Conservation (phyloP, 2,113 vertebrate species). For the Mystacornis crossleyi region DNA sequence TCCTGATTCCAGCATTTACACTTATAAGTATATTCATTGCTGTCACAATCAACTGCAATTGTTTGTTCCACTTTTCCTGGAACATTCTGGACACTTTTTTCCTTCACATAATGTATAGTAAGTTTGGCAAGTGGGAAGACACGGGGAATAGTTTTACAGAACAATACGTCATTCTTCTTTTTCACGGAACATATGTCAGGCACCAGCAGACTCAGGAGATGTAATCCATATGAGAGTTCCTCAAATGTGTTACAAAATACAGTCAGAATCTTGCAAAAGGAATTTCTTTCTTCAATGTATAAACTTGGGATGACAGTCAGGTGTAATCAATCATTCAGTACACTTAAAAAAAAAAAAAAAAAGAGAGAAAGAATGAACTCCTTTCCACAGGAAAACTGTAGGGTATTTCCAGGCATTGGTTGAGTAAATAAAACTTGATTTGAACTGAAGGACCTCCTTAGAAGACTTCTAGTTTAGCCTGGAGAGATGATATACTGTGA, state of each 20-base stretch:
- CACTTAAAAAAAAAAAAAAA: neutral
- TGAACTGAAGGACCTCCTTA: neutral
- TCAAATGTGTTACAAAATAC: neutral
- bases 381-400: neutral
- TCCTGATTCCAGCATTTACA: neutral
- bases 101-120: neutral
- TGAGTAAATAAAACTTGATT: neutral
- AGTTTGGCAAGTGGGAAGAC: constrained; percentile 14
- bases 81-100: neutral
- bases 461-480: neutral
- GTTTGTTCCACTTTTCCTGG: neutral
- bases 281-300: neutral
- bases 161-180: constrained; percentile 20
- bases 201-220: constrained; percentile 9
- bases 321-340: neutral
- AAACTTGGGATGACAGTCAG: neutral
- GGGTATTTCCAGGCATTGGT: neutral
- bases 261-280: neutral
- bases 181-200: constrained; percentile 24
- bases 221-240: constrained; percentile 35
- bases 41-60: neutral
- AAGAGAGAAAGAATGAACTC: neutral
- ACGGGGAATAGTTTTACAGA: constrained; percentile 15
- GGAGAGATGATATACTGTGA: neutral
- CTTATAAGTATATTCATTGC: neutral